Evolutionary conservation across 2,797 vertebrate species (phyloP), one percentile per base, ranked within the genome.

Genomic region (Tadarida brasiliensis): DNA sequence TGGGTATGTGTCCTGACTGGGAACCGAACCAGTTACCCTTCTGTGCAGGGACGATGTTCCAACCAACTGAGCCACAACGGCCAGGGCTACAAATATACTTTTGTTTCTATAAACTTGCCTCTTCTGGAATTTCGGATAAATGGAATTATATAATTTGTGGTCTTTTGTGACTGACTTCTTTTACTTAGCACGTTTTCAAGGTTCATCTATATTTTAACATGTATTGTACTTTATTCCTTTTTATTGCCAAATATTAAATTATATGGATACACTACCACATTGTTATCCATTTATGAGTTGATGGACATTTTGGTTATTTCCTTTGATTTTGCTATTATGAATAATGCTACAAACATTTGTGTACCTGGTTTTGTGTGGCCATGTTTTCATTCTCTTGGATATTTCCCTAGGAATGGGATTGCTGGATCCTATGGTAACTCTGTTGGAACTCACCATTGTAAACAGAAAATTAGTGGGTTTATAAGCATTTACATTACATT

Each of bases 381-480:
- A 14, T 17, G 22, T 78, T 95, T 92, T 91, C 17, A 24, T 90
- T 93, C 67, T 76, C 15, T 74, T 91, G 51, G 28, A 17, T 67
- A 26, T 92, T 57, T 44, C 59, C 19, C 22, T 77, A 20, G 78
- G 39, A 15, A 2, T 85, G 24, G 54, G 93, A 51, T 91, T 88
- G 33, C 70, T 77, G 49, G 57, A 4, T 85, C 49, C 85, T 80
- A 30, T 61, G 35, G 10, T 67, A 93, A 81, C 47, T 77, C 57
- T 57, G 33, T 92, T 93, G 22, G 7, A 70, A 76, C 63, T 93
- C n/a, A 78, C 47, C 35, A 74, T 76, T 90, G n/a, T 90, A 51
- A 80, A 47, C 51, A 65, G 90, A 92, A 83, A 63, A 20, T 47
- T 77, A 82, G n/a, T 87, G 88, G 35, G 28, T 87, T 81, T 91